A percentile compares a stretch with the other conserved stretches of the same genome.
Evolutionary conservation across 2,113 vertebrate genomes (phyloP).

Genomic region (Promerops cafer): DNA sequence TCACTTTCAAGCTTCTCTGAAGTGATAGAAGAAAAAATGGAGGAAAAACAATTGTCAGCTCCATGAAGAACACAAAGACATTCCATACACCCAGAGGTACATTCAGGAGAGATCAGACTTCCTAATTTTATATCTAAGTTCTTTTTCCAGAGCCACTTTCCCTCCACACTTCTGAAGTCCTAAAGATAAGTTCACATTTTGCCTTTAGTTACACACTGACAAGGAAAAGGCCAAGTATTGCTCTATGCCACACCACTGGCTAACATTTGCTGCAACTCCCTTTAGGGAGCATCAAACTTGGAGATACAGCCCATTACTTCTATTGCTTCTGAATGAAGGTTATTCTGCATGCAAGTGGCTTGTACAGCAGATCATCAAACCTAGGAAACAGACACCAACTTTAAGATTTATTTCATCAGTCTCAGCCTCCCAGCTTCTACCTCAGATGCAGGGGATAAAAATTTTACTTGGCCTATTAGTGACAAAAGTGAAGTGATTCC

Average conservation of each 20-base stretch:
- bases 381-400: neutral
- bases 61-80: neutral
- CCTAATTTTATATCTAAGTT: neutral
- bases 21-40: neutral
- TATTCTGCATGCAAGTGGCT: neutral
- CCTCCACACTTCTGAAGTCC: neutral
- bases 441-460: neutral
- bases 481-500: neutral
- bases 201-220: neutral
- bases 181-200: neutral
- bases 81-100: neutral
- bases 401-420: neutral
- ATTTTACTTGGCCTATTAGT: neutral
- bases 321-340: neutral
- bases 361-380: neutral
- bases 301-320: neutral
- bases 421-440: neutral
- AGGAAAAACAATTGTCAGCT: neutral
- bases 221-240: neutral
- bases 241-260: neutral
- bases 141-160: neutral
- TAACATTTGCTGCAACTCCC: neutral
- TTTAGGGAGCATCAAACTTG: neutral
- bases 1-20: conserved; percentile 85
- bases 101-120: neutral